Conservation (phyloP, 2,888 invertebrate genomes). For the Listrodromus nycthemerus region DNA sequence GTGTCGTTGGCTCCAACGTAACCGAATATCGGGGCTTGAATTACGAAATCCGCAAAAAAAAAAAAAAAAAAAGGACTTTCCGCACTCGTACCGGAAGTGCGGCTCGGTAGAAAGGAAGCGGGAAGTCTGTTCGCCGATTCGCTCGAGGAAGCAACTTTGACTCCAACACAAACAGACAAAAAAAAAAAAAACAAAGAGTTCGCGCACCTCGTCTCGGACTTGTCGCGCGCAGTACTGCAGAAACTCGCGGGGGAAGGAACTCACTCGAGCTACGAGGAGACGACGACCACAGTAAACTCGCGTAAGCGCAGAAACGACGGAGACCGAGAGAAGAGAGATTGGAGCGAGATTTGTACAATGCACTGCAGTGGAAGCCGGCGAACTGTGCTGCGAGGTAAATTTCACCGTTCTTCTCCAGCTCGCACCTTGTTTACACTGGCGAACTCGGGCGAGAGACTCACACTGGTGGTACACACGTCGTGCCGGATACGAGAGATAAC, state of each 20-base stretch:
- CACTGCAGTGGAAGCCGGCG: slow-evolving; percentile 10
- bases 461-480: slow-evolving; percentile 17
- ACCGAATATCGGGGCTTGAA: background rate
- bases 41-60: background rate
- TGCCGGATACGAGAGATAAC: slow-evolving; percentile 62
- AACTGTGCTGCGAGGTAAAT: slow-evolving; percentile 35
- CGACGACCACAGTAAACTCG: slow-evolving; percentile 6
- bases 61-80: slow-evolving; percentile 1
- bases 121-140: slow-evolving; percentile 31
- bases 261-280: slow-evolving; percentile 18
- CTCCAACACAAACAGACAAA: background rate
- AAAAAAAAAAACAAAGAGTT: background rate
- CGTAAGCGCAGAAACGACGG: background rate
- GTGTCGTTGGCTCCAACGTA: background rate
- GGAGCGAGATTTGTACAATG: slow-evolving; percentile 23
- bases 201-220: background rate
- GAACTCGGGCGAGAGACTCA: slow-evolving; percentile 27
- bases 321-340: slow-evolving; percentile 7
- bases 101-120: slow-evolving; percentile 34
- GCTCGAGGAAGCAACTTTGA: background rate
- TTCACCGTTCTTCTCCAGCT: slow-evolving; percentile 51
- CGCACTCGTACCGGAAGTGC: slow-evolving; percentile 36
- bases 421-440: slow-evolving; percentile 63
- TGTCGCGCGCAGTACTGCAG: slow-evolving; percentile 2
- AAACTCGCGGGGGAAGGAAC: slow-evolving; percentile 22